These are phyloP conservation scores for Hypolimnas misippus DNA, from an alignment of 2,888 invertebrate genomes.

Conservation along the genomic window DNA sequence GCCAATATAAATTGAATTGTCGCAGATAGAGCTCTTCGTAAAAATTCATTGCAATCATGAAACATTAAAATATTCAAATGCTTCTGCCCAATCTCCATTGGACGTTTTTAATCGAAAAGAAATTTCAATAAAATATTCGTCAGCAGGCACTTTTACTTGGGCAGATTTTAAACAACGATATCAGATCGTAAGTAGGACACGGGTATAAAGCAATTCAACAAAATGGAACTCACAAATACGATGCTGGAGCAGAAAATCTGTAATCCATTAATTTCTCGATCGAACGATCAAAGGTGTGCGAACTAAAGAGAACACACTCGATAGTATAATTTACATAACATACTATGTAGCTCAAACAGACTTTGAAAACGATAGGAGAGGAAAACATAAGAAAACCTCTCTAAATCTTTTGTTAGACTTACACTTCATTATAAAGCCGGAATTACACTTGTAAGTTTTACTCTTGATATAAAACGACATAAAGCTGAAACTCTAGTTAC, in stretches of 20 bases:
- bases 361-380: too few relatives aligned
- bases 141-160: not conserved
- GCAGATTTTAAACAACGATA: constrained; percentile 1
- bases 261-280: constrained; percentile 61
- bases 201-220: not conserved
- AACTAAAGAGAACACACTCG: constrained; percentile 35
- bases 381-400: too few relatives aligned
- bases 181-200: not conserved
- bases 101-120: constrained; percentile 13
- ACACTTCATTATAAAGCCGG: too few relatives aligned
- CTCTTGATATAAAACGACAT: too few relatives aligned
- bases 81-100: constrained; percentile 15
- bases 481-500: too few relatives aligned
- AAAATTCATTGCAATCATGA: constrained; percentile 17
- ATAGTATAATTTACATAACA: constrained; percentile 21
- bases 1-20: too few relatives aligned
- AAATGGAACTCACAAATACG: constrained; percentile 2
- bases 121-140: constrained; percentile 15
- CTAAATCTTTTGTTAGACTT: too few relatives aligned
- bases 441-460: too few relatives aligned
- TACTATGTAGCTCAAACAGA: not conserved
- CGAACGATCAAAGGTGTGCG: constrained; percentile 61
- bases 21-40: not conserved
- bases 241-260: constrained; percentile 27
- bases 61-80: constrained; percentile 21